A percentile compares a stretch with the other conserved stretches of the same genome.
These are phyloP conservation scores for Dicerorhinus sumatrensis DNA, from an alignment of 2,113 vertebrate genomes.

Conservation along the genomic window DNA sequence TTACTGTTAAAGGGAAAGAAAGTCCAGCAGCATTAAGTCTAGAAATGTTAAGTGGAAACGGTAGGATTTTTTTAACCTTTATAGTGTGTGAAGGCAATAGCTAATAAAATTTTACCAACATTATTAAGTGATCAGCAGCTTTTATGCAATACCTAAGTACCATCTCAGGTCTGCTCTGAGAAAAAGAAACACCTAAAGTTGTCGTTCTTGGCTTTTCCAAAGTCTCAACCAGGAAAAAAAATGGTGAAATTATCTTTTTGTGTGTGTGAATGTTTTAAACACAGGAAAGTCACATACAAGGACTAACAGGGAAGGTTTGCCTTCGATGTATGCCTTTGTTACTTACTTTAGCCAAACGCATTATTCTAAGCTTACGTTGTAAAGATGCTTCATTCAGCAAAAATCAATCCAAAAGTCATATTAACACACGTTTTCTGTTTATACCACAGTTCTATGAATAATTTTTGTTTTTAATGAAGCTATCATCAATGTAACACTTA, in stretches of 20 bases:
- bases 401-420: constrained; percentile 34
- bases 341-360: constrained; percentile 24
- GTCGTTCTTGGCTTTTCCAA: constrained; percentile 29
- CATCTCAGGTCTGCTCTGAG: constrained; percentile 64
- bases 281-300: not conserved
- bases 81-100: constrained; percentile 64
- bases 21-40: constrained; percentile 10
- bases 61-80: constrained; percentile 35
- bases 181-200: constrained; percentile 14
- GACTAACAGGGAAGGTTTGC: not conserved
- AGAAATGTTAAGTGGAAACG: constrained; percentile 38
- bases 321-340: constrained; percentile 48
- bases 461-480: constrained; percentile 41
- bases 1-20: constrained; percentile 1
- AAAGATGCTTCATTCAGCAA: constrained; percentile 48
- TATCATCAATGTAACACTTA: constrained; percentile 2
- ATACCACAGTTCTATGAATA: not conserved
- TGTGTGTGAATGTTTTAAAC: constrained; percentile 45
- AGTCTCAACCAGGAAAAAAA: constrained; percentile 5
- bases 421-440: constrained; percentile 43
- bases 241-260: not conserved
- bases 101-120: constrained; percentile 68
- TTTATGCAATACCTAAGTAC: constrained; percentile 63
- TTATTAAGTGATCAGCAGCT: constrained; percentile 65
- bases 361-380: constrained; percentile 34